Evolutionary conservation across 2,113 vertebrate genomes (phyloP).

Genomic region (Smithornis capensis): DNA sequence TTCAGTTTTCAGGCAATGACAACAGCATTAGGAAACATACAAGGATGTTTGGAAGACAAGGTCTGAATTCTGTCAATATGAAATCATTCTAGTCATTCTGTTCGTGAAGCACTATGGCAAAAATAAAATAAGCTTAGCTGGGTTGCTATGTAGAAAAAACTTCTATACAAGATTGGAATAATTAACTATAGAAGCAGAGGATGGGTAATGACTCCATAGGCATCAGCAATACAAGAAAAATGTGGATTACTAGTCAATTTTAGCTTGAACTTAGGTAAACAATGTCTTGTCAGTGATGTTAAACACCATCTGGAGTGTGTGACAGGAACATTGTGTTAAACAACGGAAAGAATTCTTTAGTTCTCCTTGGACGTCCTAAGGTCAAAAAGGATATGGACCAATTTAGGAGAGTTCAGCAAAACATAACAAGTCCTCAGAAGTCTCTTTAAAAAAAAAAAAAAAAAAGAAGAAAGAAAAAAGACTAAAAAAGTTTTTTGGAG

Average conservation of each 20-base stretch:
- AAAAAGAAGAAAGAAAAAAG: neutral
- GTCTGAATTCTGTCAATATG: neutral
- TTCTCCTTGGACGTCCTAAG: neutral
- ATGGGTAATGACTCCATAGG: neutral
- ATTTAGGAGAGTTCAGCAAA: neutral
- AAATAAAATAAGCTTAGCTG: neutral
- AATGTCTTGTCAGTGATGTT: neutral
- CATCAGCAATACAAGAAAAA: neutral
- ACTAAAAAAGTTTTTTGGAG: neutral
- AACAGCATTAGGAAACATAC: neutral
- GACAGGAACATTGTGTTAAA: neutral
- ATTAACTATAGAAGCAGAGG: neutral
- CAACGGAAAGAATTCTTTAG: neutral
- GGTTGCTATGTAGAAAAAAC: neutral
- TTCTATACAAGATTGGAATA: neutral
- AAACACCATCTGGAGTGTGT: slow-evolving; percentile 2
- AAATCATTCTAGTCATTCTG: neutral
- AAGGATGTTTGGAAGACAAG: neutral
- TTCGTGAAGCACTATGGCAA: neutral
- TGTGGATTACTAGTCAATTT: neutral
- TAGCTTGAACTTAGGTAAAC: slow-evolving; percentile 24
- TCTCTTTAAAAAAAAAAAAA: neutral
- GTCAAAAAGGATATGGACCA: neutral
- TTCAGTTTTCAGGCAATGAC: neutral
- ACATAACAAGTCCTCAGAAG: neutral